Evolutionary conservation across 2,888 invertebrate species (phyloP), one percentile per base, ranked within the genome.

Genomic region (Listrodromus nycthemerus): DNA sequence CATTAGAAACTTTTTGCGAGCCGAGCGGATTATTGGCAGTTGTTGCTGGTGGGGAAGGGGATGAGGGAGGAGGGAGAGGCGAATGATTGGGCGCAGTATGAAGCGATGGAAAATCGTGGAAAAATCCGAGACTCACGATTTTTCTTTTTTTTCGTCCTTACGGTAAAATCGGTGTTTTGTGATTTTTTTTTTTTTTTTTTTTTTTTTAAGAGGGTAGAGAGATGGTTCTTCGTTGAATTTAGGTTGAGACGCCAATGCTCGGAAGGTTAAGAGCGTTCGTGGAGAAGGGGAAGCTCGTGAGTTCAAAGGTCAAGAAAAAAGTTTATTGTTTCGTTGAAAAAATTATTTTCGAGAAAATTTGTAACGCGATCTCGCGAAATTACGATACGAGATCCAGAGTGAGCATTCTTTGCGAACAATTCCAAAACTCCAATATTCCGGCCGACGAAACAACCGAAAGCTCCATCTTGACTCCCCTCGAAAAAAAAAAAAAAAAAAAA

Each of bases 1-100:
- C 91, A 90, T 91, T 92, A 90, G 89, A 90, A 92, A 90, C 90
- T 92, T 92, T 89, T 90, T 89, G 75, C 86, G 80, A 45, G 69
- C 63, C 58, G 24, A 52, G n/a, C n/a, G 83, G 85, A 85, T 86
- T 86, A 84, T 86, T 84, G 66, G 82, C 80, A 6, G n/a, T 61
- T n/a, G 27, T 24, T 27, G 16, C 13, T 16, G 24, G 21, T 8
- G 55, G 24, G 27, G 10, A 0, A n/a, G n/a, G 8, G 33, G 33
- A 33, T 1, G 6, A 7, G 33, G 41, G 13, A 3, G 4, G 24
- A 2, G 58, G 24, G 30, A 4, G 24, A 13, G 6, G 30, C 16
- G n/a, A 61, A 24, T 61, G 30, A 16, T 61, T n/a, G 6, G 30
- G 58, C n/a, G 4, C 24, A 24, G 13, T 58, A 58, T 27, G 58